Conservation (phyloP, 2,113 vertebrate genomes). For the Pionites leucogaster region DNA sequence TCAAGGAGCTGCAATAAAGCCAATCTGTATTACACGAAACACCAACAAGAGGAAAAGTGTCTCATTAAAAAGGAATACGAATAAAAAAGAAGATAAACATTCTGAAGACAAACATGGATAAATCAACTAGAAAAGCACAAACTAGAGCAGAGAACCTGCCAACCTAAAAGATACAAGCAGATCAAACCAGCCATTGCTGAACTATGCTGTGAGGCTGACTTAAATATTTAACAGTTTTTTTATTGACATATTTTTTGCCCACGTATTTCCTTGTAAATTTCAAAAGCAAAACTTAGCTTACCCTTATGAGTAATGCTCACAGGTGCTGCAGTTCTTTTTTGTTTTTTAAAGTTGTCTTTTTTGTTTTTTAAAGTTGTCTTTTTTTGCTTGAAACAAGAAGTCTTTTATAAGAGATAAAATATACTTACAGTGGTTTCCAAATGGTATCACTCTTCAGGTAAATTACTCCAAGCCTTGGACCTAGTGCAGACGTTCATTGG, state of each 20-base stretch:
- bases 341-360: slow-evolving; percentile 28
- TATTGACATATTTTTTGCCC: slow-evolving; percentile 47
- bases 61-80: slow-evolving; percentile 5
- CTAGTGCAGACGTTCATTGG: slow-evolving; percentile 86
- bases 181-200: slow-evolving; percentile 48
- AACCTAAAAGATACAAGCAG: slow-evolving; percentile 22
- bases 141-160: slow-evolving; percentile 20
- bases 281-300: slow-evolving; percentile 38
- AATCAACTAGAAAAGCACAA: not conserved
- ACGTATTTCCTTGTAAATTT: slow-evolving; percentile 44
- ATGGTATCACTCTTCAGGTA: slow-evolving; percentile 84
- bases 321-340: slow-evolving; percentile 55
- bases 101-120: not conserved
- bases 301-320: slow-evolving; percentile 18
- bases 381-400: slow-evolving; percentile 26
- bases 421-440: slow-evolving; percentile 83
- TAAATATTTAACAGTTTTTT: slow-evolving; percentile 65
- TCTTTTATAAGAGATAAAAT: slow-evolving; percentile 58
- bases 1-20: not conserved
- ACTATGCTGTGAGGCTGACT: slow-evolving; percentile 31
- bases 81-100: slow-evolving; percentile 42
- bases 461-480: slow-evolving; percentile 81
- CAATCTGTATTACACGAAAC: not conserved
- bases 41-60: not conserved
- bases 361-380: slow-evolving; percentile 28